Base-by-base conservation (phyloP, 2,113 vertebrate genomes). In the Speoplatyrhinus poulsoni region DNA sequence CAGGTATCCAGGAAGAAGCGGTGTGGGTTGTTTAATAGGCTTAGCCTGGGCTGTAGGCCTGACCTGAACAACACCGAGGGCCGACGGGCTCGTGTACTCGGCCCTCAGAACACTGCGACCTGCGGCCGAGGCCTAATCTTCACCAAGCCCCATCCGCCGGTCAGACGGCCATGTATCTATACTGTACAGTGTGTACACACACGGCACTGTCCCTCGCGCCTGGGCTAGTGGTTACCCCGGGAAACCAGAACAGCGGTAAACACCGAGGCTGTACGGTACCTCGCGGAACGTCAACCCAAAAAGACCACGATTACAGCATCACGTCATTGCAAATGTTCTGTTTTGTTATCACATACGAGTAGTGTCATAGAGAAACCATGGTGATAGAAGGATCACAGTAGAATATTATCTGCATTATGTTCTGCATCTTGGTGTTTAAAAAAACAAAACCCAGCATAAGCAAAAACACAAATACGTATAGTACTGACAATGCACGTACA, bases 81-180 rank as follows among this genome's bases (percentile, higher is more conserved):
- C 93, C 72, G 74, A 89, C 82, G 84, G 89, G 60, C 70, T 62
- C 9, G 3, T 7, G 60, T 77, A 92, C 93, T 93, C 93, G 60
- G 92, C 88, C 92, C 92, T 95, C 94, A 95, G 96, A 97, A 97
- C 92, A 90, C 82, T 87, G 90, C 90, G 94, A 96, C 96, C 97
- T 87, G 68, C 67, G 92, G 94, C 94, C 93, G 94, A 95, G 93
- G 95, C 94, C 95, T 95, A 98, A 98, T 98, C 96, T 95, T 90
- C 93, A 95, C 94, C 93, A 94, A 92, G 93, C 87, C 89, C 91
- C 91, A 92, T 93, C 93, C 89, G 49, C 89, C 93, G 94, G 93
- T 93, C 95, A 94, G 87, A 93, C 89, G 92, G 90, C 88, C 92
- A 3, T 87, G 75, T 88, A 77, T 93, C 92, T n/a, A n/a, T n/a